A percentile compares a stretch with the other conserved stretches of the same genome.
Evolutionary conservation across 2,113 vertebrate genomes (phyloP).

Genomic region (Heliornis fulica): DNA sequence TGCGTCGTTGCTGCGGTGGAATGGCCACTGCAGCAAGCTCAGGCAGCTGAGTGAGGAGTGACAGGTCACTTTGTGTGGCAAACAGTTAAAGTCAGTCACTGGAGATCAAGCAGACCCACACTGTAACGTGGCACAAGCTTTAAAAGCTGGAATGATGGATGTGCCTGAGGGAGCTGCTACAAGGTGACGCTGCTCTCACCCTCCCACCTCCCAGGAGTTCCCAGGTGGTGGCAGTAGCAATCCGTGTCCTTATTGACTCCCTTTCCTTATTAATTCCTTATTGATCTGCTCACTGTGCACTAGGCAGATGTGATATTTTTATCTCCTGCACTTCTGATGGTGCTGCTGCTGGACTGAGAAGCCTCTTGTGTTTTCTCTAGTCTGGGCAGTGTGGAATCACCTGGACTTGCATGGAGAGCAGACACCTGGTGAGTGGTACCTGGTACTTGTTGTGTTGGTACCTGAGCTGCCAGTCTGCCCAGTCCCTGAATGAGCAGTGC

Average conservation of each 20-base stretch:
- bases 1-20: neutral
- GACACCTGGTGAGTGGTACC: neutral
- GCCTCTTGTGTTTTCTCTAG: neutral
- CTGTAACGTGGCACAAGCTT: neutral
- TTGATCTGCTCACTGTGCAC: neutral
- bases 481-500: neutral
- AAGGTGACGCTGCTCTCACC: neutral
- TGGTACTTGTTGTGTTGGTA: neutral
- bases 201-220: neutral
- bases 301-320: neutral
- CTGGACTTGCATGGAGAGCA: accelerated
- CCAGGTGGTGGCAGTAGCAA: neutral
- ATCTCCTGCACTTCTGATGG: neutral
- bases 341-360: neutral
- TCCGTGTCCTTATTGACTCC: neutral
- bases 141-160: neutral
- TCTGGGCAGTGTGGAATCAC: neutral
- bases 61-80: constrained; percentile 24
- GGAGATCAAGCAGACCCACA: neutral
- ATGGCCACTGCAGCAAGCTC: neutral
- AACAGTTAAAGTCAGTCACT: constrained; percentile 6
- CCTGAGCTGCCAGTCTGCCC: neutral
- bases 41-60: neutral
- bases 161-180: neutral
- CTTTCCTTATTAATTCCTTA: constrained; percentile 15